phyloP scores from a whole-genome alignment of 92 coral and sea anemone species.

The Umimayanthus chanpuru region DNA sequence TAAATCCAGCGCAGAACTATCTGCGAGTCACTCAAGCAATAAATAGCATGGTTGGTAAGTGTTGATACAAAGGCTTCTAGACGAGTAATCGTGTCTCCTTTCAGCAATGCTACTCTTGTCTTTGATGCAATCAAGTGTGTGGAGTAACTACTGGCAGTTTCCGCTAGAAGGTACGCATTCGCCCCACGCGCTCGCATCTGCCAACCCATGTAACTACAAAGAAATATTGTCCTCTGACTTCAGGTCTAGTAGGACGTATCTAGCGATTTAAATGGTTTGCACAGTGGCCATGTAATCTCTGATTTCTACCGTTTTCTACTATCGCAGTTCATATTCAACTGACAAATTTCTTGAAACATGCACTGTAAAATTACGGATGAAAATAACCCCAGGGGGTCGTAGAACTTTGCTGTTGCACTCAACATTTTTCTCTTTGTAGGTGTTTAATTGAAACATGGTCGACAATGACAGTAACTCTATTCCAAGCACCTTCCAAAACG shows the following conservation, averaged over 20 bases:
- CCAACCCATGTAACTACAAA: slow-evolving; percentile 46
- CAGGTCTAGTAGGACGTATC: not conserved
- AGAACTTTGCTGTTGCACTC: not conserved
- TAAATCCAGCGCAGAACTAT: slow-evolving; percentile 55
- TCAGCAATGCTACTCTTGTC: too few relatives aligned
- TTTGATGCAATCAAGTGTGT: slow-evolving; percentile 51
- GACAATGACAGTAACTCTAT: slow-evolving; percentile 46
- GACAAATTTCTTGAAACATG: too few relatives aligned
- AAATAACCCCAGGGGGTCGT: too few relatives aligned
- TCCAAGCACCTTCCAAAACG: slow-evolving; percentile 59
- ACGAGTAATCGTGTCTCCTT: slow-evolving; percentile 61
- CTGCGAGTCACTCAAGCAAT: slow-evolving; percentile 47
- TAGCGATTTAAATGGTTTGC: slow-evolving; percentile 24
- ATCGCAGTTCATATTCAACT: slow-evolving; percentile 47
- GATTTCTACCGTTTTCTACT: slow-evolving; percentile 1
- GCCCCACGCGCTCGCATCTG: slow-evolving; percentile 30
- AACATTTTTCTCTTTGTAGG: slow-evolving; percentile 34
- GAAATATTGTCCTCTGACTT: not conserved
- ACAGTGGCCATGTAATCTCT: slow-evolving; percentile 21
- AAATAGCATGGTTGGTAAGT: not conserved
- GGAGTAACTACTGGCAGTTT: not conserved
- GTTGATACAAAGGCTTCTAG: slow-evolving; percentile 42
- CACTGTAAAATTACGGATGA: too few relatives aligned
- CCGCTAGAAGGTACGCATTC: too few relatives aligned
- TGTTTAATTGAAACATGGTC: slow-evolving; percentile 23